phyloP scores from a whole-genome alignment of 2,113 vertebrate genomes.

The Colaptes auratus region DNA sequence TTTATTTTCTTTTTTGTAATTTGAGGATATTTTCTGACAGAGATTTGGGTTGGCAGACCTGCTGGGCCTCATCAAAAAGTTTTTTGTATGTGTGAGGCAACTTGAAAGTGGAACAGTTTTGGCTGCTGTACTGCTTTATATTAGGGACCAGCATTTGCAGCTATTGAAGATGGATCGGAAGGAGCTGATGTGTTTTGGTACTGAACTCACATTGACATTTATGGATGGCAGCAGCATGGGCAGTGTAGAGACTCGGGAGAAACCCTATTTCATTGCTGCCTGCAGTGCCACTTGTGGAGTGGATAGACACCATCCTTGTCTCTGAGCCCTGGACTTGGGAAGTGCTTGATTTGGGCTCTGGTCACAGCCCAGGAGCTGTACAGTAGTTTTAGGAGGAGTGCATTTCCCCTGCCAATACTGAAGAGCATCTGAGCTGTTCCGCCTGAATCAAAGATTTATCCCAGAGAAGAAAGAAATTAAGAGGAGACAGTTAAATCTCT shows the following conservation, averaged over 20 bases:
- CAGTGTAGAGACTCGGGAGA: fast-evolving
- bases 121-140: fast-evolving
- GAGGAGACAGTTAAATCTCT: slow-evolving; percentile 25
- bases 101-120: neutral
- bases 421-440: neutral
- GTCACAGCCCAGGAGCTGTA: neutral
- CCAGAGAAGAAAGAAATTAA: slow-evolving; percentile 17
- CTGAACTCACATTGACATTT: fast-evolving
- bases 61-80: neutral
- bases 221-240: neutral
- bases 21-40: neutral
- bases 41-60: neutral
- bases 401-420: neutral
- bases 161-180: neutral
- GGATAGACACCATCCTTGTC: too few species aligned
- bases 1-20: neutral
- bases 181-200: neutral
- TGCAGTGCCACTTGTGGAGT: neutral
- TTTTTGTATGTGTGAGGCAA: neutral
- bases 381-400: neutral
- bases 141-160: neutral
- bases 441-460: slow-evolving; percentile 4
- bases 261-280: neutral
- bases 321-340: neutral
- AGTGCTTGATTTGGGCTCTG: neutral